phyloP scores from a whole-genome alignment of 2,113 vertebrate genomes.

The Chinchilla lanigera region DNA sequence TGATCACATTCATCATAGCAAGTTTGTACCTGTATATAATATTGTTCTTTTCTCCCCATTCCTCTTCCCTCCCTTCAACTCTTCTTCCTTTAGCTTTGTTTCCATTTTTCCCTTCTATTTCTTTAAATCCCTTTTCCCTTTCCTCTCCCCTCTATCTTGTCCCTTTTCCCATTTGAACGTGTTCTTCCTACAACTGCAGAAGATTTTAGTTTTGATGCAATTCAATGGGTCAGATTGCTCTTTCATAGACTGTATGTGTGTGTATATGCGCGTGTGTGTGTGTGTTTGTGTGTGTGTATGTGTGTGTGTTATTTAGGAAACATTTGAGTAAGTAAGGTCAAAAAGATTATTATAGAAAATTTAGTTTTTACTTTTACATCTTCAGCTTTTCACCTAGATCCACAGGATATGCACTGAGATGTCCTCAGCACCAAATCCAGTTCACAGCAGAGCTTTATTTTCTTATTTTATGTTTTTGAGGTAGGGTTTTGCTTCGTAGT shows the following conservation, averaged over 20 bases:
- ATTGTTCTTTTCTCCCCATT: not conserved
- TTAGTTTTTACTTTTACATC: conserved; percentile 32
- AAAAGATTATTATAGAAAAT: not conserved
- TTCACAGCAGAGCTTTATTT: not conserved
- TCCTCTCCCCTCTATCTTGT: not conserved
- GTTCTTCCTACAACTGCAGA: not conserved
- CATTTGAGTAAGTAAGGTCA: not conserved
- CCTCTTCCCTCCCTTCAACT: not conserved
- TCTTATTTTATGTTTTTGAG: not conserved
- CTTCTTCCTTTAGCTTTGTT: not conserved
- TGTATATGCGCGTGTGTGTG: not conserved
- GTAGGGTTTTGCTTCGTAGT: not conserved
- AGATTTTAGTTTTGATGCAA: not conserved
- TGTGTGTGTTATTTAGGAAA: not conserved
- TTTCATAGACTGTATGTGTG: not conserved
- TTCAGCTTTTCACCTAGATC: not conserved
- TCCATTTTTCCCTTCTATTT: not conserved
- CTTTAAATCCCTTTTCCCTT: not conserved
- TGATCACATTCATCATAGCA: not conserved
- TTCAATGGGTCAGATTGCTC: not conserved
- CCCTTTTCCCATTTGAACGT: not conserved
- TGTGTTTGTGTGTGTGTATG: not conserved
- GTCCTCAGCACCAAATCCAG: not conserved
- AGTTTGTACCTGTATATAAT: not conserved
- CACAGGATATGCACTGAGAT: not conserved